Evolutionary conservation across 2,797 vertebrate species (phyloP).

Genomic region (Pseudocheirus occidentalis): DNA sequence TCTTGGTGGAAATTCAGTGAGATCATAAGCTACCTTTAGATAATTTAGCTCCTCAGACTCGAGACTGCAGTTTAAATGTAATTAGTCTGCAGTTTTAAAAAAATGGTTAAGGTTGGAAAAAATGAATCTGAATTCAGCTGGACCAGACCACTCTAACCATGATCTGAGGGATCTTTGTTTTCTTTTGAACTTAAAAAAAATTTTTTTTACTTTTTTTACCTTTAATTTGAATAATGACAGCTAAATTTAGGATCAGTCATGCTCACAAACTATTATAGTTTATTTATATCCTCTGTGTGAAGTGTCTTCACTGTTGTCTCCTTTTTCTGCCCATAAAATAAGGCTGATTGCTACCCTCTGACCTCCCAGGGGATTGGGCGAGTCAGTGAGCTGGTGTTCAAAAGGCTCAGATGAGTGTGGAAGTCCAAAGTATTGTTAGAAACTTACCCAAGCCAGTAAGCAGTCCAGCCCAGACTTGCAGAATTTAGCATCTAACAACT

Average conservation of each 20-base stretch:
- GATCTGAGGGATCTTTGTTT: slow-evolving; percentile 9
- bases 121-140: neutral
- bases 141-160: neutral
- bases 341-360: neutral
- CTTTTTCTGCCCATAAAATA: slow-evolving; percentile 1
- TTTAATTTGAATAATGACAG: slow-evolving; percentile 17
- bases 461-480: neutral
- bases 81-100: neutral
- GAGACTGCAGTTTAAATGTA: neutral
- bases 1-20: neutral
- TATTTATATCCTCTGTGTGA: neutral
- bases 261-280: neutral
- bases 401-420: slow-evolving; percentile 3
- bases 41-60: neutral
- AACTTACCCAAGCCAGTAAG: neutral
- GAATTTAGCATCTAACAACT: neutral
- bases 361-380: neutral
- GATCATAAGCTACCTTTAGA: neutral
- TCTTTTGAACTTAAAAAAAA: neutral
- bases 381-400: neutral
- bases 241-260: neutral
- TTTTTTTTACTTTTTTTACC: neutral
- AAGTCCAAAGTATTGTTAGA: neutral
- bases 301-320: slow-evolving; percentile 20
- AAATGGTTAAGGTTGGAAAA: neutral